phyloP scores from a whole-genome alignment of 2,797 vertebrate genomes.

The Macrochelys suwanniensis region DNA sequence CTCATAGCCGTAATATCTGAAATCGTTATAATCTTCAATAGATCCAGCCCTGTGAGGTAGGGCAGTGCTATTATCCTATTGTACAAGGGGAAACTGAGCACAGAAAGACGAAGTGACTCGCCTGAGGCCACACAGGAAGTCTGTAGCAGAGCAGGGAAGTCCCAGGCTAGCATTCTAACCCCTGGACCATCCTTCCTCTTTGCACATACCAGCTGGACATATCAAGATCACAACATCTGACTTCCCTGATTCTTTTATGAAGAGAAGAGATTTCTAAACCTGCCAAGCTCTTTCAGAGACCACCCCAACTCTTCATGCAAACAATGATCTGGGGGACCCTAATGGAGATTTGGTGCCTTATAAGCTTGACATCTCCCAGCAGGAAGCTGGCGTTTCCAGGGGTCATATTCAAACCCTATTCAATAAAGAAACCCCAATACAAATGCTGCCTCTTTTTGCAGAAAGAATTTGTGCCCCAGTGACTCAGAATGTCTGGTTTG shows the following conservation, averaged over 20 bases:
- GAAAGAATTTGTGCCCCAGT: rapidly evolving
- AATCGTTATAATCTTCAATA: neutral
- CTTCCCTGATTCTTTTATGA: neutral
- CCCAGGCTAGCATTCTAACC: neutral
- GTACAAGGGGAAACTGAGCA: neutral
- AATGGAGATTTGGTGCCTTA: neutral
- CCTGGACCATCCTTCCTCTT: neutral
- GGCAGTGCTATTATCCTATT: neutral
- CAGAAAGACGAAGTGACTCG: neutral
- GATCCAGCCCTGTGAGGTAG: neutral
- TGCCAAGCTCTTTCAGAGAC: neutral
- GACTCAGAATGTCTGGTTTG: neutral
- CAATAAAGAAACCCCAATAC: neutral
- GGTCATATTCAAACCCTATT: neutral
- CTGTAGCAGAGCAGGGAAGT: neutral
- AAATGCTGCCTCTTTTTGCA: neutral
- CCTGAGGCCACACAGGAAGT: neutral
- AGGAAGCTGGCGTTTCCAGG: neutral
- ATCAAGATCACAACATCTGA: neutral
- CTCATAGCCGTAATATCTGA: neutral
- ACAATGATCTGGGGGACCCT: neutral
- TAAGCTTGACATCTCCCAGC: neutral
- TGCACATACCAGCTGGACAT: neutral
- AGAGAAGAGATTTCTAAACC: neutral
- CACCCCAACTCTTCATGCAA: neutral